Evolutionary conservation across 1,140 invertebrate species (phyloP).

Genomic region (Magallana ariakensis): DNA sequence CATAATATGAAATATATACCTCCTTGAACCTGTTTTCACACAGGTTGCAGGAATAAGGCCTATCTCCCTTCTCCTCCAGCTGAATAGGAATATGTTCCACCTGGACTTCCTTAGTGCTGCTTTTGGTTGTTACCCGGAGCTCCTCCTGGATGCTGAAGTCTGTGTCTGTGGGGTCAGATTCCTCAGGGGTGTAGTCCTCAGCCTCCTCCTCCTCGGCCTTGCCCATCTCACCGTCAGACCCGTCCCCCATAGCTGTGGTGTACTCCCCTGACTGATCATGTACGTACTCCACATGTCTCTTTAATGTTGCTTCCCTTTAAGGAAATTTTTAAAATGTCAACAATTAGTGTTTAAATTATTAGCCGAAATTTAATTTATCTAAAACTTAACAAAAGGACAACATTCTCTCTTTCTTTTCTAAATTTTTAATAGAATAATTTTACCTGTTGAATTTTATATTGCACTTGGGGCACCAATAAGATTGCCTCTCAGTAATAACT

Average conservation of each 20-base stretch:
- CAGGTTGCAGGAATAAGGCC: constrained; percentile 66
- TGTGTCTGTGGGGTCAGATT: not conserved
- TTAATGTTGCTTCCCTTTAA: constrained; percentile 68
- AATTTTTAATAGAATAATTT: too few species aligned
- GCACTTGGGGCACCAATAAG: constrained; percentile 71
- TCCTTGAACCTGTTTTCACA: constrained; percentile 74
- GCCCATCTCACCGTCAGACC: constrained; percentile 57
- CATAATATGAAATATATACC: constrained; percentile 50
- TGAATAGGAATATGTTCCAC: constrained; percentile 11
- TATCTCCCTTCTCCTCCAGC: constrained; percentile 52
- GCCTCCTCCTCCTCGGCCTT: constrained; percentile 51
- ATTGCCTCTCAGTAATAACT: constrained; percentile 64
- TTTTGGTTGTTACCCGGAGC: not conserved
- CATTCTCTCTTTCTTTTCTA: too few species aligned
- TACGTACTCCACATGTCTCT: constrained; percentile 73
- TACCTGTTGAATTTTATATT: constrained; percentile 73
- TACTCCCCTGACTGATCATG: constrained; percentile 66
- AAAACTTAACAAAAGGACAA: too few species aligned
- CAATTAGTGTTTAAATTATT: too few species aligned
- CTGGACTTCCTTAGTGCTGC: constrained; percentile 1
- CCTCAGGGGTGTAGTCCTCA: constrained; percentile 25
- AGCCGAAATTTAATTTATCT: too few species aligned
- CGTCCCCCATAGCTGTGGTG: constrained; percentile 49
- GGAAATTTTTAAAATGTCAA: too few species aligned
- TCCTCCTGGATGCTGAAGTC: not conserved